Evolutionary conservation across 2,797 vertebrate species (phyloP), one percentile per base, ranked within the genome.

Genomic region (Nyctibius grandis): DNA sequence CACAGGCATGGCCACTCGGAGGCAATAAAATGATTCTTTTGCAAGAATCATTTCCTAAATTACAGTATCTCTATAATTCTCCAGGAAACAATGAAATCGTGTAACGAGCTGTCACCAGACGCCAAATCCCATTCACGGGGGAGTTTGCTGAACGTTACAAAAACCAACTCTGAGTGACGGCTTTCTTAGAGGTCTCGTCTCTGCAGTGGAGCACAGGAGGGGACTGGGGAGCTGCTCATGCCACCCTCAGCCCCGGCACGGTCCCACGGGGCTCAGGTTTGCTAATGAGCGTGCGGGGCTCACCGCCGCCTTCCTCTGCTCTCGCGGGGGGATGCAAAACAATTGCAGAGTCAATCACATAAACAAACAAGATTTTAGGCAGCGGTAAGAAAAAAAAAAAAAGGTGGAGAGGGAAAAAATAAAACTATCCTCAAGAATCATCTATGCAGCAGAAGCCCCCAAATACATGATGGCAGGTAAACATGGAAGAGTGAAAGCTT

Each of bases 81-180:
- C 36, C 28, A 33, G 61, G 67, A 85, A 74, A 70, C 50, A 28
- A 60, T 45, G 33, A 65, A 45, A 31, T 48, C 3, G 5, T 0
- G 8, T 25, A 45, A 65, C 0, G 4, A 68, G 48, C 45, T 33
- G 69, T 44, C 5, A 2, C 60, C 54, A n/a, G 64, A 36, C 11
- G 14, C 76, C 67, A 77, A 88, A 78, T 21, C 65, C 72, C 65
- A 12, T 51, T 68, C 56, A 26, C 40, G 3, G 2, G 69, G n/a
- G 50, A 83, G 22, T 47, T 53, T 25, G 56, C 21, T 38, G 72
- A 59, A 50, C 0, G 0, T 9, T 38, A 29, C 26, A 19, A 47
- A 85, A 91, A 59, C 3, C 60, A n/a, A 5, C 20, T n/a, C 44
- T 0, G 4, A 57, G 31, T 5, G 17, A 15, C 0, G 3, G 5